Evolutionary conservation across 1,140 invertebrate species (phyloP).

Genomic region (Protaetia brevitarsis): DNA sequence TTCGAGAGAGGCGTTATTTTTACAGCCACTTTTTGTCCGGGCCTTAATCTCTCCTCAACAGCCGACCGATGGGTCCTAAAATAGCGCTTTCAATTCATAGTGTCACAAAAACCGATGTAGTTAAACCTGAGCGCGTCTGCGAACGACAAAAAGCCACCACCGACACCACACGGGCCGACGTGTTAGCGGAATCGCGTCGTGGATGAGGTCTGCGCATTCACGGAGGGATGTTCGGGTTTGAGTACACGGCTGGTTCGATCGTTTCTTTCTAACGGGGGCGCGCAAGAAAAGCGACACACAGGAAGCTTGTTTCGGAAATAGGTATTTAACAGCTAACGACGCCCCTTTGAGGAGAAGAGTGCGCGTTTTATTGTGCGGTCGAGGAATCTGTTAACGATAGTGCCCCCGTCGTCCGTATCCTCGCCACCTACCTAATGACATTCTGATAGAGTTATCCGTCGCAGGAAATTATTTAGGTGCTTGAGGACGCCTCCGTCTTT

Average conservation of each 20-base stretch:
- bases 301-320: slow-evolving; percentile 25
- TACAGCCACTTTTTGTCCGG: slow-evolving; percentile 15
- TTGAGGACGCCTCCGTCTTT: background rate
- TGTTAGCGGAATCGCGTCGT: background rate
- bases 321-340: slow-evolving; percentile 23
- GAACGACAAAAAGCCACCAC: background rate
- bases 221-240: slow-evolving; percentile 4
- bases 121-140: slow-evolving; percentile 2
- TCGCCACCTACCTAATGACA: background rate
- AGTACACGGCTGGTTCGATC: background rate
- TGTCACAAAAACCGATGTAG: slow-evolving; percentile 17
- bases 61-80: slow-evolving; percentile 10
- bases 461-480: slow-evolving; percentile 22
- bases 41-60: slow-evolving; percentile 15
- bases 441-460: slow-evolving; percentile 17
- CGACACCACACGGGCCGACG: background rate
- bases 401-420: background rate
- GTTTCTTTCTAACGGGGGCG: background rate
- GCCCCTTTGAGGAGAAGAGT: background rate
- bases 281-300: slow-evolving; percentile 5
- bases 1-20: slow-evolving; percentile 11
- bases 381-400: slow-evolving; percentile 24
- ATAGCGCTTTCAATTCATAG: slow-evolving; percentile 19
- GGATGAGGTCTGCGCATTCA: slow-evolving; percentile 9
- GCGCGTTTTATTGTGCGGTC: slow-evolving; percentile 19